Base-by-base conservation (phyloP, 2,113 vertebrate genomes). In the Talpa occidentalis region DNA sequence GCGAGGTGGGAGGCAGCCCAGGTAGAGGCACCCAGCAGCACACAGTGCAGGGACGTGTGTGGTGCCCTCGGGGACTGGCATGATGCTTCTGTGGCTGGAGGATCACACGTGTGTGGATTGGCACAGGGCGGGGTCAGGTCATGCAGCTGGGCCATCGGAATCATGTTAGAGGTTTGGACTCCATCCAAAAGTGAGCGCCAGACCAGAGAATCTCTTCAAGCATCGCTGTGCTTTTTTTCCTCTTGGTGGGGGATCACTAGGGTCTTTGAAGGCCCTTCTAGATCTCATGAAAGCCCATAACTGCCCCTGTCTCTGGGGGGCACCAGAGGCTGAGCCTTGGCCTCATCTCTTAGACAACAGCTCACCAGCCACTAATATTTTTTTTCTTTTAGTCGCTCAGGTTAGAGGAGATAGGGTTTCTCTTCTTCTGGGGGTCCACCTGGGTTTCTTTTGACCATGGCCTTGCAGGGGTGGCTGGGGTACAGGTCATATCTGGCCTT, bases 381-480 rank as follows among this genome's bases (percentile, higher is more conserved):
- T 80, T 80, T 54, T 21, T 67, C 69, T 84, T 70, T 69, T 17
- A 19, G 28, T 82, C 11, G 3, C 28, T 67, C 62, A 73, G 73
- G 40, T 26, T 47, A 49, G 72, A 4, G 17, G 7, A 35, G 19
- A 21, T 37, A 32, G 49, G 44, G 10, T 19, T 12, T 73, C 22
- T 44, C n/a, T 78, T 44, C 14, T 5, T 0, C 1, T 19, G 15
- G 59, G 70, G 10, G 10, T 47, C 30, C 6, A 1, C 6, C 10
- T 16, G n/a, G 60, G 16, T n/a, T 14, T 5, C 35, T 66, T 82
- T 30, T 35, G 64, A 26, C 26, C 11, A 10, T 49, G 24, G 56
- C 56, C 56, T 59, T 59, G 56, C 2, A 1, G 28, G n/a, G 32
- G 19, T 21, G 8, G 35, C 9, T 54, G 52, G 40, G 9, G 22